Conservation (phyloP, 2,888 invertebrate genomes). For the Lymantria monacha region DNA sequence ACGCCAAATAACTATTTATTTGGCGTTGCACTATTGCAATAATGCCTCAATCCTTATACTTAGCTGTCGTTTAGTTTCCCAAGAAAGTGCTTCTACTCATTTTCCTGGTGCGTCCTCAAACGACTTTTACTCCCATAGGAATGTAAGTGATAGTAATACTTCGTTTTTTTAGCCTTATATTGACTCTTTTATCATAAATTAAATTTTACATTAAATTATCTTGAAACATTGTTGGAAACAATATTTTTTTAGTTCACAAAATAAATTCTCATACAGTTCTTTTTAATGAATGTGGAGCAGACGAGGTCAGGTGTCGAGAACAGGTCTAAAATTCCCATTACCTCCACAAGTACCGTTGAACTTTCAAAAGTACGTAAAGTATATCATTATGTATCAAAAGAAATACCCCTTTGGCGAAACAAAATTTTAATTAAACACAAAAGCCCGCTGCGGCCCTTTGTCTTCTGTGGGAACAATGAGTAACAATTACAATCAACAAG, state of each 20-base stretch:
- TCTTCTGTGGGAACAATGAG: constrained; percentile 69
- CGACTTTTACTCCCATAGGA: too few relatives aligned
- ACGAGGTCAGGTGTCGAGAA: constrained; percentile 27
- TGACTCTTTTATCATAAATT: background rate
- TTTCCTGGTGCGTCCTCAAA: too few relatives aligned
- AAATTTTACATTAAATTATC: background rate
- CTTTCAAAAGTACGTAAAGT: constrained; percentile 36
- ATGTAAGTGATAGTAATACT: too few relatives aligned
- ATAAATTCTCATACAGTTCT: background rate
- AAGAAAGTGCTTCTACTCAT: too few relatives aligned
- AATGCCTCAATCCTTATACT: too few relatives aligned
- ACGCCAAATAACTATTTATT: too few relatives aligned
- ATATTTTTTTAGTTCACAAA: background rate
- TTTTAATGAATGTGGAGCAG: background rate
- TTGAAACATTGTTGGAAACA: background rate
- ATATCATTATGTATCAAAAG: constrained; percentile 38
- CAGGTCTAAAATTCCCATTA: constrained; percentile 33
- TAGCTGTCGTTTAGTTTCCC: too few relatives aligned
- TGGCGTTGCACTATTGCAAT: too few relatives aligned
- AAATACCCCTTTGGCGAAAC: constrained; percentile 39
- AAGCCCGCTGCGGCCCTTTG: constrained; percentile 57
- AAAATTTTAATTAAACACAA: constrained; percentile 72
- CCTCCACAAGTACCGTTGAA: constrained; percentile 25
- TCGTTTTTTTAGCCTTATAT: too few relatives aligned
- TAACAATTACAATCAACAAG: constrained; percentile 64